Evolutionary conservation across 2,888 invertebrate species (phyloP), one percentile per base, ranked within the genome.

Genomic region (Polydesmus complanatus): DNA sequence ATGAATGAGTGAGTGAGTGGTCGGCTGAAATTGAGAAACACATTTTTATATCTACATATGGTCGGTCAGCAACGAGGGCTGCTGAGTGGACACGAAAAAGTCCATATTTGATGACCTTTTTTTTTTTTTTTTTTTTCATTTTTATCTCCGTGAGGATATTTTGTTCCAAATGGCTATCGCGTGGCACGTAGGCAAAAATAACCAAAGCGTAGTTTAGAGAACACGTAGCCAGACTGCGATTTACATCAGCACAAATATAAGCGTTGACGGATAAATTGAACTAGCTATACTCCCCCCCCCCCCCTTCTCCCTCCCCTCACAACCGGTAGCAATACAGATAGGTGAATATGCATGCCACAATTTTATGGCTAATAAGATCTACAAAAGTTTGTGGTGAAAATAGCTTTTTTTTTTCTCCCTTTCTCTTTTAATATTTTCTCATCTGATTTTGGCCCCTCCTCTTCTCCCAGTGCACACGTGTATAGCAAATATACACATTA

Each of bases 281-380:
- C n/a, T n/a, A n/a, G n/a, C n/a, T n/a, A n/a, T n/a, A n/a, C n/a
- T n/a, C n/a, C n/a, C n/a, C n/a, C n/a, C n/a, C n/a, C n/a, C n/a
- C n/a, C n/a, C n/a, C n/a, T n/a, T n/a, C n/a, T n/a, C n/a, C n/a
- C n/a, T n/a, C n/a, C n/a, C n/a, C n/a, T n/a, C n/a, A n/a, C n/a
- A n/a, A n/a, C n/a, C n/a, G n/a, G n/a, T n/a, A n/a, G n/a, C n/a
- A n/a, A n/a, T n/a, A n/a, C n/a, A n/a, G n/a, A n/a, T n/a, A n/a
- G n/a, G 49, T 56, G 56, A 56, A 56, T 56, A 56, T 56, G 47
- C 56, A 56, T 56, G 49, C 56, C 56, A 37, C 48, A 37, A 48
- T 56, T 56, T 56, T 56, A 56, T 56, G 56, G 56, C 56, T 56
- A 56, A 56, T 56, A 47, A 48, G 56, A 56, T 55, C 25, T 56